phyloP scores from a whole-genome alignment of 2,888 invertebrate genomes.

The Lagria hirta region DNA sequence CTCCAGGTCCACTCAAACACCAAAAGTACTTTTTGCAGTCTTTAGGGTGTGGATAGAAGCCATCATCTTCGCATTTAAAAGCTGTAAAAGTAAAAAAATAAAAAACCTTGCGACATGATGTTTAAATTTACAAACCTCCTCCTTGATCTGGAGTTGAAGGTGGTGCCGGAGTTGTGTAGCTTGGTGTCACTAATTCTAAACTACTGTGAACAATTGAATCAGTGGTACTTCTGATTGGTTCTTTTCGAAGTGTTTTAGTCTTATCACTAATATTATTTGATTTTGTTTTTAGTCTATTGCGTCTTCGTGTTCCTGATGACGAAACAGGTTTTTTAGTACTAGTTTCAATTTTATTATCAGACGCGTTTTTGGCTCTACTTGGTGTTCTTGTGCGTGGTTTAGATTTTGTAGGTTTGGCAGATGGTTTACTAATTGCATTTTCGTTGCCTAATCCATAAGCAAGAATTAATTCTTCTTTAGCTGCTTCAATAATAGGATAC shows the following conservation, averaged over 20 bases:
- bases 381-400: conserved; percentile 42
- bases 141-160: conserved; percentile 90
- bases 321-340: conserved; percentile 17
- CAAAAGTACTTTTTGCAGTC: conserved; percentile 95
- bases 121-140: conserved; percentile 61
- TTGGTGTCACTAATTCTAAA: conserved; percentile 50
- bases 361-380: conserved; percentile 24
- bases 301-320: conserved; percentile 28
- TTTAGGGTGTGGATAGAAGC: conserved; percentile 87
- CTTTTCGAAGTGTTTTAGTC: conserved; percentile 32
- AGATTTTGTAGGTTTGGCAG: conserved; percentile 47
- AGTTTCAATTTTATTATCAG: conserved; percentile 26
- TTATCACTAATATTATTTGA: conserved; percentile 30
- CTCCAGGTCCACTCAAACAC: conserved; percentile 88
- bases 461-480: conserved; percentile 75
- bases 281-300: conserved; percentile 34
- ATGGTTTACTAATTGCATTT: conserved; percentile 47
- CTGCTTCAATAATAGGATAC: conserved; percentile 89
- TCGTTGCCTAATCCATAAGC: conserved; percentile 63
- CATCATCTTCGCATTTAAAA: conserved; percentile 91
- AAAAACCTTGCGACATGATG: conserved; percentile 11
- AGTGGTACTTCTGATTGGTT: conserved; percentile 45
- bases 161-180: conserved; percentile 72
- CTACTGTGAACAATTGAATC: conserved; percentile 57
- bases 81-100: conserved; percentile 56